A percentile compares a stretch with the other conserved stretches of the same genome.
Evolutionary conservation across 2,888 invertebrate genomes (phyloP).

Genomic region (Yponomeuta malinellus): DNA sequence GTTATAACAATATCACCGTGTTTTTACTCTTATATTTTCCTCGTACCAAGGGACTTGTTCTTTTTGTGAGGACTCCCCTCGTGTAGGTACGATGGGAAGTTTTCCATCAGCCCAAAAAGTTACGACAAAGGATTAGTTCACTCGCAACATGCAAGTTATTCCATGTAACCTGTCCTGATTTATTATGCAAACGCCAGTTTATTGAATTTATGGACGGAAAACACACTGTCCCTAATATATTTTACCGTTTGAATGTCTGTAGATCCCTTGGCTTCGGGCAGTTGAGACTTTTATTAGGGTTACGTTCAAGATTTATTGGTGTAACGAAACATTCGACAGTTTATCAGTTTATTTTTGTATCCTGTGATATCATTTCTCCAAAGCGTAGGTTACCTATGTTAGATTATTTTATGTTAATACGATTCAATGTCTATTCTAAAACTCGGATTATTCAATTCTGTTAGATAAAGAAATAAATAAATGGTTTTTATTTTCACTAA

Average conservation of each 20-base stretch:
- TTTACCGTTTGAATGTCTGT: slow-evolving; percentile 1
- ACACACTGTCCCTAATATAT: slow-evolving; percentile 3
- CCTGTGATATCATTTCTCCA: neutral
- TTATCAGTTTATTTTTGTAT: neutral
- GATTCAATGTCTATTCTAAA: too few species aligned
- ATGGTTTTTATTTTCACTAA: too few species aligned
- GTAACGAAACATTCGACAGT: neutral
- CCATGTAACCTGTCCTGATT: slow-evolving; percentile 26
- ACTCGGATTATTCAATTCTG: too few species aligned
- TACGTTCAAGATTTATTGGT: neutral
- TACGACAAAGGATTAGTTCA: slow-evolving; percentile 30
- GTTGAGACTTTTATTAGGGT: neutral
- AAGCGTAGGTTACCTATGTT: too few species aligned
- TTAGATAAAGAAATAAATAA: too few species aligned
- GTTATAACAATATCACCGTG: slow-evolving; percentile 1
- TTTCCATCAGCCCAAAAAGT: slow-evolving; percentile 24
- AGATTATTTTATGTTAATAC: too few species aligned
- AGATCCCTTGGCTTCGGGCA: neutral
- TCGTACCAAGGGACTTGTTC: neutral
- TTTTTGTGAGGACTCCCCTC: neutral
- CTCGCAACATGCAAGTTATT: slow-evolving; percentile 14
- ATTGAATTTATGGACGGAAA: slow-evolving; percentile 15
- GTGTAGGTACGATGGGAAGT: neutral
- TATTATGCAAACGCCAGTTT: slow-evolving; percentile 20
- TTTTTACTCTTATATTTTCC: neutral